Base-by-base conservation (phyloP, 1,140 invertebrate genomes). In the Bacillus rossius region DNA sequence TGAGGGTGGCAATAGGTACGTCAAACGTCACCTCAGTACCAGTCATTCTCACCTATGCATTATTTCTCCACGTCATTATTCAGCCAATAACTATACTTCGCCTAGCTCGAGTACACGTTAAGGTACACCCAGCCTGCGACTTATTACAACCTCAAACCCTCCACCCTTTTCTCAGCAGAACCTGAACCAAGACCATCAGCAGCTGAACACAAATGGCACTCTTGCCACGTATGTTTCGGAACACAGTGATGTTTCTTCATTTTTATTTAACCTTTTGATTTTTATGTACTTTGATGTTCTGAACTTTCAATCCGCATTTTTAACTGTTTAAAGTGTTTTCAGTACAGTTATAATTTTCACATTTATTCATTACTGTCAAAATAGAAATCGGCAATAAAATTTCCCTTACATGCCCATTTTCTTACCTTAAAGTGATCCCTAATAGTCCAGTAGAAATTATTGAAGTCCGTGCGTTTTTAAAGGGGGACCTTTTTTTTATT, bases 341-440 rank as follows among this genome's bases (percentile, higher is more conserved):
- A n/a, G n/a, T n/a, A n/a, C n/a, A n/a, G n/a, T n/a, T n/a, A n/a
- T n/a, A n/a, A n/a, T n/a, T n/a, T n/a, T n/a, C n/a, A n/a, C n/a
- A n/a, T n/a, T n/a, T n/a, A n/a, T 17, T 47, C 16, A 8, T 8
- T 8, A 8, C 7, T 8, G 16, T 16, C 7, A 47, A 8, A 10
- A 7, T 17, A 8, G 8, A 8, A 16, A 10, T 8, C 10, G 16
- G 22, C 16, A 47, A 20, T 10, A 10, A 17, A 17, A 17, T 16
- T 17, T 17, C 8, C 8, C 8, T 8, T 8, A 8, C 16, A 16
- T 17, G 16, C 34, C n/a, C 16, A 20, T 20, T 50, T 50, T 5
- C 22, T 25, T 57, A 59, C 57, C 29, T 59, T 59, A n/a, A 57
- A 41, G 45, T 59, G 55, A 19, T 55, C 62, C 29, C 58, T 51